Evolutionary conservation across 2,797 vertebrate genomes (phyloP).

Genomic region (Enteromius viviparus): DNA sequence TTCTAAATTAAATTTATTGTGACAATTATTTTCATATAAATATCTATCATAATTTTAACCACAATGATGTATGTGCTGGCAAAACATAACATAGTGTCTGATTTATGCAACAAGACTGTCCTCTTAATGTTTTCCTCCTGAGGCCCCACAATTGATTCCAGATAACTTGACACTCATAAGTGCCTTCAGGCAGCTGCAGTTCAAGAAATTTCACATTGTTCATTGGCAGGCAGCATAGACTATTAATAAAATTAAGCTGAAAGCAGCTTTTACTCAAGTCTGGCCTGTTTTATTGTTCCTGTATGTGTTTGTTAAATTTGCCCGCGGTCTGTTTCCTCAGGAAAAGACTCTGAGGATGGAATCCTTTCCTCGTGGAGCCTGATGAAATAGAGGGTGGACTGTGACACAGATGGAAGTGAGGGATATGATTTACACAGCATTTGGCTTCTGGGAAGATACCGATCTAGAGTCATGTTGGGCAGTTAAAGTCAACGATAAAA

Average conservation of each 20-base stretch:
- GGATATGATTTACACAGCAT: constrained; percentile 13
- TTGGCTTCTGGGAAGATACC: background rate
- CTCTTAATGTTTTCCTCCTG: background rate
- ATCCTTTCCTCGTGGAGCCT: background rate
- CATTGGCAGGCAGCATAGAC: background rate
- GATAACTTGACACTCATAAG: constrained; percentile 7
- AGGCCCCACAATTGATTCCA: constrained; percentile 3
- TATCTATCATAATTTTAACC: background rate
- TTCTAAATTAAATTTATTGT: too few species aligned
- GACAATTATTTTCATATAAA: background rate
- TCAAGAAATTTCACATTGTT: background rate
- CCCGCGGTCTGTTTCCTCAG: constrained; percentile 52
- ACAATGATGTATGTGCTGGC: background rate
- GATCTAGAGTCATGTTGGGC: background rate
- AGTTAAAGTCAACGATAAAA: background rate
- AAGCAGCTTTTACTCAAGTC: background rate
- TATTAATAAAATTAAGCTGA: constrained; percentile 13
- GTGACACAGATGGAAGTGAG: constrained; percentile 40
- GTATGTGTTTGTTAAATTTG: constrained; percentile 25
- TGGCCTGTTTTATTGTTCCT: constrained; percentile 13
- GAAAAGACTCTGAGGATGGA: constrained; percentile 30
- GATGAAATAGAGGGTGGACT: constrained; percentile 7
- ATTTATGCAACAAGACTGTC: constrained; percentile 5
- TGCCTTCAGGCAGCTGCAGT: background rate
- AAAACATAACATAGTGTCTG: background rate